Evolutionary conservation across 37 sponge, comb jelly and placozoan species (phyloP).

Genomic region (Halichondria panicea): DNA sequence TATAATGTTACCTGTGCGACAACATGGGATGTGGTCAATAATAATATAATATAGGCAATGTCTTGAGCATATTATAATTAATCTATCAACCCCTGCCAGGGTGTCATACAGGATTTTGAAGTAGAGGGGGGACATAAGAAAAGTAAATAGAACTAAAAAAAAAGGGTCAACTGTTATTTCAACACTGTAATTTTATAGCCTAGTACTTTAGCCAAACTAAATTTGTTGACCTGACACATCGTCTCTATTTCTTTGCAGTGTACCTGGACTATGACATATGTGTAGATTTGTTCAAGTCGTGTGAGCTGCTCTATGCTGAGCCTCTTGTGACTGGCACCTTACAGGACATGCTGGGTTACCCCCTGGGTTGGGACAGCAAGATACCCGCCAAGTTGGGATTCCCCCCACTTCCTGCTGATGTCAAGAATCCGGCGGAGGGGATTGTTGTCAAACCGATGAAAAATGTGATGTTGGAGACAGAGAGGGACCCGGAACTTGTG

Average conservation of each 20-base stretch:
- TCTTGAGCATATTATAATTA: too few relatives aligned
- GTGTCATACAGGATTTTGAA: too few relatives aligned
- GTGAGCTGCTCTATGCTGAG: slow-evolving; percentile 34
- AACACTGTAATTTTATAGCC: too few relatives aligned
- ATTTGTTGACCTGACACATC: too few relatives aligned
- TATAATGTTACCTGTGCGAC: too few relatives aligned
- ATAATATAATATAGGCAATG: too few relatives aligned
- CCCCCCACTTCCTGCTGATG: slow-evolving; percentile 32
- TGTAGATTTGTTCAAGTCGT: background rate
- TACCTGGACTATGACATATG: slow-evolving; percentile 46
- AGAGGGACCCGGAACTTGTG: background rate
- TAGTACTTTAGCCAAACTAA: too few relatives aligned
- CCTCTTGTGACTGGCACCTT: slow-evolving; percentile 37
- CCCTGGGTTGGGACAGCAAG: slow-evolving; percentile 30
- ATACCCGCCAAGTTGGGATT: slow-evolving; percentile 33
- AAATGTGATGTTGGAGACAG: slow-evolving; percentile 4
- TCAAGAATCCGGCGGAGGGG: slow-evolving; percentile 40
- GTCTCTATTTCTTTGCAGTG: slow-evolving; percentile 5
- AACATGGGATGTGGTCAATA: too few relatives aligned
- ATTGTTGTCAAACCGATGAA: slow-evolving; percentile 48
- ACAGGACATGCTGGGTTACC: slow-evolving; percentile 34
- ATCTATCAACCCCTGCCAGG: too few relatives aligned
- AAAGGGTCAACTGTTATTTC: too few relatives aligned
- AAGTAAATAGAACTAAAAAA: too few relatives aligned
- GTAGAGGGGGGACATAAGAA: too few relatives aligned